These are phyloP conservation scores for Cephus runcator DNA, from an alignment of 2,888 invertebrate species.

Conservation along the genomic window DNA sequence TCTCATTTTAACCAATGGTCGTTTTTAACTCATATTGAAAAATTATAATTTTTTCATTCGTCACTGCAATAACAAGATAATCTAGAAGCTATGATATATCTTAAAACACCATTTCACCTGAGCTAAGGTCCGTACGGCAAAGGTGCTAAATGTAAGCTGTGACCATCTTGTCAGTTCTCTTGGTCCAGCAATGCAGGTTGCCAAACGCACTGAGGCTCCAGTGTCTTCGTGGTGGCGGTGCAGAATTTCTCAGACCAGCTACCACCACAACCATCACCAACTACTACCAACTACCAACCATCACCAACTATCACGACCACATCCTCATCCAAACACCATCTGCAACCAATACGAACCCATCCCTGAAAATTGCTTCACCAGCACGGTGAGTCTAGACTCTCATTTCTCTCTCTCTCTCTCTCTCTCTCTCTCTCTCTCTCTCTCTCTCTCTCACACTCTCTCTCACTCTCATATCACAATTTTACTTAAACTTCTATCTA, in stretches of 20 bases:
- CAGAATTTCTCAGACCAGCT: constrained; percentile 51
- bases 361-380: constrained; percentile 56
- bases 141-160: no score
- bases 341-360: constrained; percentile 50
- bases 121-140: no score
- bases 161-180: no score
- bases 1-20: no score
- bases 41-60: no score
- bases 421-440: constrained; percentile 10
- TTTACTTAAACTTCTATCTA: neutral
- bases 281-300: constrained; percentile 28
- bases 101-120: no score
- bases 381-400: constrained; percentile 59
- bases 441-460: neutral
- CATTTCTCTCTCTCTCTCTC: constrained; percentile 12
- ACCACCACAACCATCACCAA: constrained; percentile 28
- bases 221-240: constrained; percentile 45
- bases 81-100: no score
- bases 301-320: constrained; percentile 30
- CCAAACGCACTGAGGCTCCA: constrained; percentile 46
- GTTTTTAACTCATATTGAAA: no score
- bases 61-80: no score
- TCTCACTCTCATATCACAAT: neutral
- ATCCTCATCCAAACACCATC: constrained; percentile 44
- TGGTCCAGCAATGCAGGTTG: constrained; percentile 31